Base-by-base conservation (phyloP, 2,113 vertebrate genomes). In the Osmerus mordax region DNA sequence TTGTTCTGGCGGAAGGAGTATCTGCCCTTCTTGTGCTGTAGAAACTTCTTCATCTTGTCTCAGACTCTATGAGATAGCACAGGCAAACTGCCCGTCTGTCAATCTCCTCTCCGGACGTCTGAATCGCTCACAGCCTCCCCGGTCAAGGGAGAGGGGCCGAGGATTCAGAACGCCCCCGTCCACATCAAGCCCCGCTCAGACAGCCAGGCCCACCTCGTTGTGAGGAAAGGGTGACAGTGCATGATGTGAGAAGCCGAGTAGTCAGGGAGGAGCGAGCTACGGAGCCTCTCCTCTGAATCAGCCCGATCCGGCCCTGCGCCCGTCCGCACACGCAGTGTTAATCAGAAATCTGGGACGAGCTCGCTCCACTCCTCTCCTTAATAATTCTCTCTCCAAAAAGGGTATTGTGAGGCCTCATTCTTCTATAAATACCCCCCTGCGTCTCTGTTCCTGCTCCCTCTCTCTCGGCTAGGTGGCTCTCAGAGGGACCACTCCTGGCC, bases 361-460 rank as follows among this genome's bases (percentile, higher is more conserved):
- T 88, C 86, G 82, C 78, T 85, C 88, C 87, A 87, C 87, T 93
- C 86, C 59, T 82, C 87, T 91, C 89, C 90, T 91, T 92, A 88
- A 92, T 92, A 89, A 91, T 90, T 89, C 91, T 88, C 87, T 89
- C 90, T 89, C 91, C 87, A 90, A 91, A 92, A 92, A 89, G 84
- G 89, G 86, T 91, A 88, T 91, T 90, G 91, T 90, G 87, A 92
- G 91, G 90, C 91, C 92, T 91, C 87, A 88, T 91, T 93, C 92
- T 89, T 28, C n/a, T 90, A 91, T 93, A 93, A 89, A 92, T 92
- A 93, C 92, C 93, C 89, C 89, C 86, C 82, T 36, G 66, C 76
- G 80, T 82, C 80, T 87, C 89, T 79, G 73, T 80, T 65, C 64
- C 69, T 77, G 83, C 86, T 85, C 87, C 83, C 81, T 79, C 83